Base-by-base conservation (phyloP, 2,888 invertebrate species). In the Andrena bucephala region DNA sequence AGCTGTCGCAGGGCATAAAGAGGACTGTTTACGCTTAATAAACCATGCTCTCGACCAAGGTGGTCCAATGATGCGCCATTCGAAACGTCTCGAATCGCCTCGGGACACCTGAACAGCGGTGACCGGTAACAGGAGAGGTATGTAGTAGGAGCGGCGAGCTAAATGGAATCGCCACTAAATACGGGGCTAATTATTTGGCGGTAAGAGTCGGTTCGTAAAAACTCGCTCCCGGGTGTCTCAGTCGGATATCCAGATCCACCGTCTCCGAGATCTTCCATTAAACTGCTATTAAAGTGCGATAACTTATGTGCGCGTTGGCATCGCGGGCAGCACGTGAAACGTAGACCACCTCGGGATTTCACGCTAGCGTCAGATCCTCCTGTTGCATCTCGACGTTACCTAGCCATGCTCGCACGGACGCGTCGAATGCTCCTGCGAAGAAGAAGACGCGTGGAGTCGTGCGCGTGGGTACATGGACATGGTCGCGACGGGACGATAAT, bases 111-210 rank as follows among this genome's bases (percentile, higher is more conserved):
- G 69, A 10, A 13, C 80, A 67, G 77, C 66, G 77, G 78, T 90
- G 89, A 88, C 86, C 87, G 85, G 85, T 85, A 88, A 90, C 85
- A 87, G 89, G 83, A 42, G 42, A 13, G 42, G 42, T 42, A 42
- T 16, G 75, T 59, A 63, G 81, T 57, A 48, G 60, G 69, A 59
- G 59, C 81, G 74, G 82, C 60, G 79, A 83, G 86, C 86, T 89
- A 87, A 91, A 90, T 91, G 90, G 88, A 90, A 90, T 92, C 86
- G 90, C 90, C 90, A 92, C 92, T 92, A 93, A 93, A 93, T 93
- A 91, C 91, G 92, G 90, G 76, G 92, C 93, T 93, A 93, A 93
- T 93, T 93, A 92, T 92, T 93, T 90, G 91, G 91, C 92, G 91
- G 92, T 90, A 91, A 91, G 90, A 87, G 91, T 88, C 89, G 90